Evolutionary conservation across 1,140 invertebrate genomes (phyloP), one percentile per base, ranked within the genome.

Genomic region (Carposina sasakii): DNA sequence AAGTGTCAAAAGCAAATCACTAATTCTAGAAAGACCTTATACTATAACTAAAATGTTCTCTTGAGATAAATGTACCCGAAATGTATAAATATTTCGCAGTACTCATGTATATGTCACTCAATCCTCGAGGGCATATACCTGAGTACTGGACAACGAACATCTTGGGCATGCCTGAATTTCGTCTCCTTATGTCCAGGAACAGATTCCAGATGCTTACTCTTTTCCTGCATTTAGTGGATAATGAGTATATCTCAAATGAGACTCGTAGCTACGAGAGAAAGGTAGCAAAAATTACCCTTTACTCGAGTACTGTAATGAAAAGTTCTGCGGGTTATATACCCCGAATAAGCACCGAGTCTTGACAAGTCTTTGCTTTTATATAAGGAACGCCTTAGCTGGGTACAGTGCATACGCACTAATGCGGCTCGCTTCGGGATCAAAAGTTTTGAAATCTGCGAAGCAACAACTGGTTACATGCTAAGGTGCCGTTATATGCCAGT

Each of bases 351-450:
- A 22, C 1, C 56, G 6, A 33, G 21, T 10, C 13, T 63, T 6
- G 57, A 63, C 47, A 48, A 54, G 42, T 52, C 51, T 19, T 26
- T 63, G 33, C 24, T 55, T 24, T 48, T 57, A 21, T 61, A 34
- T 33, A 57, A 61, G 23, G 54, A 52, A 3, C 33, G 39, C 6
- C 28, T 56, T n/a, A 50, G 48, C 9, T 57, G 33, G 26, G 30
- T 20, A 0, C 53, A 60, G 36, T 53, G 43, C 30, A 53, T 54
- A 10, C 40, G 50, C 8, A 13, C 47, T 16, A 61, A 61, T 51
- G 54, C 59, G 34, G 51, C 54, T 44, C 22, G 51, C 39, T 58
- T 57, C 9, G 54, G 54, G 8, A 57, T 61, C 2, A 61, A 57
- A 20, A 24, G n/a, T 31, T 61, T 46, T 16, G 50, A 57, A 39